Base-by-base conservation (phyloP, 2,888 invertebrate genomes). In the Megastigmus dorsalis region DNA sequence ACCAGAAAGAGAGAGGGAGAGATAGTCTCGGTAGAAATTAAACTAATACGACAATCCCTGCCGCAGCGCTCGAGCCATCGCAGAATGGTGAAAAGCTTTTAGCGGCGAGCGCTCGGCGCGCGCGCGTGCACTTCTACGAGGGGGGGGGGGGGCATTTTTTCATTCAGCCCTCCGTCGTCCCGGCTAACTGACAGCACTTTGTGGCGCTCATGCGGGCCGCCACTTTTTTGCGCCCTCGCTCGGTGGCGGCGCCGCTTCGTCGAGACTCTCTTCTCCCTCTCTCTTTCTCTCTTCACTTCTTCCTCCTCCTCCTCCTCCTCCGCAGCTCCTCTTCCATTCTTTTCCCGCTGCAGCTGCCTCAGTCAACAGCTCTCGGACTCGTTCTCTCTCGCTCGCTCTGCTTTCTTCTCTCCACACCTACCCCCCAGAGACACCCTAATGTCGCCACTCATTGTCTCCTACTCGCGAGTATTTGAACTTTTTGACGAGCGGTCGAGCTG, bases 371-470 rank as follows among this genome's bases (percentile, higher is more conserved):
- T 6, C 26, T 3, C 26, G 23, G 6, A 6, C 54, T 30, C 30
- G 13, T 30, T 54, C 30, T 33, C 33, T 54, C 30, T 28, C 50
- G 50, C 50, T 45, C 26, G 6, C 50, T 5, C 43, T n/a, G 6
- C 50, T 5, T n/a, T 1, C n/a, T 5, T 43, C 15, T 5, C 43
- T 18, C 1, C 18, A 15, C 18, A 15, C 18, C 4, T 33, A 33
- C 20, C 55, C n/a, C n/a, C n/a, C n/a, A n/a, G n/a, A n/a, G n/a
- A n/a, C n/a, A n/a, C n/a, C n/a, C n/a, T n/a, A n/a, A 65, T 66
- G 72, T 59, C 65, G 72, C 18, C 55, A 36, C 70, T 71, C 63
- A 63, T 71, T 71, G 70, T 71, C 70, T 60, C 45, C 36, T n/a
- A n/a, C n/a, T n/a, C n/a, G 26, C 20, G 41, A 45, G 54, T 70